Percentiles rank a stretch among this genome's conserved stretches.
Evolutionary conservation across 2,888 invertebrate genomes (phyloP).

Genomic region (Norana najaformis): DNA sequence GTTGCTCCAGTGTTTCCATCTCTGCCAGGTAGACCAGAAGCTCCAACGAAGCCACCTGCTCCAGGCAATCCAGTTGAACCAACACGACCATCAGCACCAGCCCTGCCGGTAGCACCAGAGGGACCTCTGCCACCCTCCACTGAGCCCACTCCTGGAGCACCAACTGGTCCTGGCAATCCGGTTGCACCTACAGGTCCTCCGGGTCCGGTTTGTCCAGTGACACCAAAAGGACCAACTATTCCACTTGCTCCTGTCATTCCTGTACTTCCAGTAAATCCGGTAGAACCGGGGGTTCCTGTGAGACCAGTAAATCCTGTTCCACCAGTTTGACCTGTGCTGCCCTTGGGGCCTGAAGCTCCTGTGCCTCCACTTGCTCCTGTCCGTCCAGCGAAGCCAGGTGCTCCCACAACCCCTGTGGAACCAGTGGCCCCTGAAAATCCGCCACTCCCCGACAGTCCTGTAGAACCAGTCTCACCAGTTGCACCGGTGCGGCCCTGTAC

Average conservation of each 20-base stretch:
- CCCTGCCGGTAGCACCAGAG: slow-evolving; percentile 28
- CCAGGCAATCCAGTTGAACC: slow-evolving; percentile 40
- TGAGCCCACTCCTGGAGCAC: slow-evolving; percentile 27
- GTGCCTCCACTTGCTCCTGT: neutral
- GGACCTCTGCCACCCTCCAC: neutral
- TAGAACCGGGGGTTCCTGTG: slow-evolving; percentile 33
- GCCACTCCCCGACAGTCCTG: neutral
- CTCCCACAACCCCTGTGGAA: slow-evolving; percentile 24
- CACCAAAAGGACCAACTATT: neutral
- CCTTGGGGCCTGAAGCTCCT: slow-evolving; percentile 28
- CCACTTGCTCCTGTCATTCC: slow-evolving; percentile 31
- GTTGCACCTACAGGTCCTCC: slow-evolving; percentile 31
- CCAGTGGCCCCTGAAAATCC: slow-evolving; percentile 25
- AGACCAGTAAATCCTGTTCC: slow-evolving; percentile 31
- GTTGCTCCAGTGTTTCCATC: slow-evolving; percentile 18
- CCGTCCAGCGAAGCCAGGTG: neutral
- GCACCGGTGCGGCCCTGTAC: slow-evolving; percentile 16
- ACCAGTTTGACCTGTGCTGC: slow-evolving; percentile 31
- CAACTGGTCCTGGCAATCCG: slow-evolving; percentile 30
- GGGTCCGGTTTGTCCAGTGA: neutral
- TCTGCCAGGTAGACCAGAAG: neutral
- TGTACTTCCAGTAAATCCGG: slow-evolving; percentile 35
- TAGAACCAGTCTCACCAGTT: slow-evolving; percentile 25
- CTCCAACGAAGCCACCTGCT: slow-evolving; percentile 31
- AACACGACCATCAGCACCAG: slow-evolving; percentile 31